phyloP scores from a whole-genome alignment of 2,888 invertebrate species.

The Leucophenga maculata region DNA sequence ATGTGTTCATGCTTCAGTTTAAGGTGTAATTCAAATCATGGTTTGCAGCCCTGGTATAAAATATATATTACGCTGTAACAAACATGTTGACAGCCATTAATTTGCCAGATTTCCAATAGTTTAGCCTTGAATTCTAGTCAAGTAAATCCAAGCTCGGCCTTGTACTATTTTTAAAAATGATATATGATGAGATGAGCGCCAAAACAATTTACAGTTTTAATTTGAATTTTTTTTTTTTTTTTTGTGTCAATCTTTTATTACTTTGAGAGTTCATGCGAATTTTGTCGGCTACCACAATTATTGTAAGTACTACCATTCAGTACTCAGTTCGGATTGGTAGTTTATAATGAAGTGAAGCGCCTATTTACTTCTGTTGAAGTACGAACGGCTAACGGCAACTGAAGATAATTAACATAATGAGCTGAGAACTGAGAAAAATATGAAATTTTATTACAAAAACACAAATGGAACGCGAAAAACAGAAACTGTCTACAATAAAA shows the following conservation, averaged over 20 bases:
- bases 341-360: conserved; percentile 9
- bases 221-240: too few species aligned
- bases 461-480: conserved; percentile 12
- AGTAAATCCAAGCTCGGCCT: too few species aligned
- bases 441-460: neutral
- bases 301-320: neutral
- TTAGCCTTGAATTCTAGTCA: too few species aligned
- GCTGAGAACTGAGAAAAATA: conserved; percentile 35
- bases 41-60: too few species aligned
- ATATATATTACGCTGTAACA: neutral
- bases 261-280: conserved; percentile 13
- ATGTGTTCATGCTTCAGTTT: neutral
- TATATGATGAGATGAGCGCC: too few species aligned
- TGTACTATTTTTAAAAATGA: too few species aligned
- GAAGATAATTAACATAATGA: conserved; percentile 49
- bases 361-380: too few species aligned
- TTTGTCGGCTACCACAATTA: too few species aligned
- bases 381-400: conserved; percentile 22
- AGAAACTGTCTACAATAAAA: conserved; percentile 11
- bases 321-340: neutral
- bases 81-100: too few species aligned
- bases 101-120: too few species aligned
- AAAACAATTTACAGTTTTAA: neutral
- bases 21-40: neutral
- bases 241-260: neutral